Evolutionary conservation across 2,797 vertebrate genomes (phyloP), one percentile per base, ranked within the genome.

Genomic region (Pipistrellus pipistrellus): DNA sequence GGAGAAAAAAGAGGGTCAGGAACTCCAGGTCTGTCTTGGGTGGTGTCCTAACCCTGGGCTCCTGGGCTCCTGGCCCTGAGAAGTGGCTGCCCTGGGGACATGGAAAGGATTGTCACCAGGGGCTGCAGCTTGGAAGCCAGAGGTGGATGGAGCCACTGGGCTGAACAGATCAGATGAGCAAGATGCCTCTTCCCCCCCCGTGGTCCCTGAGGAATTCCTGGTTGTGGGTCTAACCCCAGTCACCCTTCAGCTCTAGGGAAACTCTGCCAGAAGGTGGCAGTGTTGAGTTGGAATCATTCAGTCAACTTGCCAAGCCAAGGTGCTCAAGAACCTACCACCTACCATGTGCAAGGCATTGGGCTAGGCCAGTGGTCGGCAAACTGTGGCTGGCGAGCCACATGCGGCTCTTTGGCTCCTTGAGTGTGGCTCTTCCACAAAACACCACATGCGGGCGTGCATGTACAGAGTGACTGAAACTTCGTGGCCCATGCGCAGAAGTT

Each of bases 261-360:
- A 12, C 88, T 93, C 91, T 38, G 71, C 96, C 97, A 96, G 85
- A 51, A 96, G 97, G 94, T 97, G 97, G 97, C 96, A 96, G 93
- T 93, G 62, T 96, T 95, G 95, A 94, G 96, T 90, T 18, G 77
- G 72, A 90, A 30, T 88, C 68, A 4, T 21, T 69, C 41, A 6
- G n/a, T 55, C 76, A 35, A 17, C 66, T 76, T 30, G 20, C 27
- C 92, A 30, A 32, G 38, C 11, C n/a, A 48, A 13, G 14, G 12
- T 6, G 25, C 18, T 9, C 27, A 85, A 94, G 90, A 4, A 12
- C 91, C 94, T 90, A 82, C 77, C 88, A 10, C 91, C 95, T 88
- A 91, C 73, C 83, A 17, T 68, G 75, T 73, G 85, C 71, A 32
- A 66, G 32, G 18, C 46, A 32, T 25, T 76, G 53, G 51, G 53